Conservation (phyloP, 1,140 invertebrate species). For the Drosophila jambulina region DNA sequence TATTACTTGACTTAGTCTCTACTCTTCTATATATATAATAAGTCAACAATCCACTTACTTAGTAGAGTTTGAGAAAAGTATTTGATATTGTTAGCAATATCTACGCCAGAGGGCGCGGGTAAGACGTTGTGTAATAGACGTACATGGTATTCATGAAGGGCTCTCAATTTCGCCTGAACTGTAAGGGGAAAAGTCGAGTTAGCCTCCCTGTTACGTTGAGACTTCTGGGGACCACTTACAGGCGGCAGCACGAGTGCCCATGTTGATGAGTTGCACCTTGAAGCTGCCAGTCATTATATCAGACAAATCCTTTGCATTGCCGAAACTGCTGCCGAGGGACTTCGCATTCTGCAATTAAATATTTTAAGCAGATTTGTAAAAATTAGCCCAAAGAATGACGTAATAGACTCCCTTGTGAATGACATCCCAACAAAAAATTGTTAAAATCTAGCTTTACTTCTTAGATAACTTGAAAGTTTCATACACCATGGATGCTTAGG, state of each 20-base stretch:
- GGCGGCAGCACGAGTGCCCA: constrained; percentile 90
- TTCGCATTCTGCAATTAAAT: constrained; percentile 73
- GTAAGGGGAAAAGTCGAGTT: constrained; percentile 57
- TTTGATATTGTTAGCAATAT: constrained; percentile 98
- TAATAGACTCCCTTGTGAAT: constrained; percentile 35
- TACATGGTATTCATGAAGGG: constrained; percentile 97
- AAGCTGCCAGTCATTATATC: constrained; percentile 86
- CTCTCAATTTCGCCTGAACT: constrained; percentile 99
- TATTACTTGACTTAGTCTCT: neutral
- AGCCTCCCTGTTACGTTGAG: constrained; percentile 23
- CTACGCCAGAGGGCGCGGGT: constrained; percentile 96
- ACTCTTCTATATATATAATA: neutral
- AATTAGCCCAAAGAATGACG: constrained; percentile 37
- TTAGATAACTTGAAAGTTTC: constrained; percentile 30
- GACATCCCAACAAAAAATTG: constrained; percentile 6
- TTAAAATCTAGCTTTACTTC: constrained; percentile 3
- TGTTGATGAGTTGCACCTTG: constrained; percentile 89
- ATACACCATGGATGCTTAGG: neutral
- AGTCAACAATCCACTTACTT: constrained; percentile 88
- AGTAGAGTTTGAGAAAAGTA: constrained; percentile 99
- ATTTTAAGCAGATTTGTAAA: constrained; percentile 2
- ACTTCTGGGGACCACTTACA: constrained; percentile 87
- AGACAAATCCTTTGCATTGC: constrained; percentile 85
- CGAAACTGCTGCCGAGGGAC: constrained; percentile 84
- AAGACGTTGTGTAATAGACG: constrained; percentile 95